These are phyloP conservation scores for Drosophila nigrodunni DNA, from an alignment of 1,140 invertebrate genomes.

Conservation along the genomic window DNA sequence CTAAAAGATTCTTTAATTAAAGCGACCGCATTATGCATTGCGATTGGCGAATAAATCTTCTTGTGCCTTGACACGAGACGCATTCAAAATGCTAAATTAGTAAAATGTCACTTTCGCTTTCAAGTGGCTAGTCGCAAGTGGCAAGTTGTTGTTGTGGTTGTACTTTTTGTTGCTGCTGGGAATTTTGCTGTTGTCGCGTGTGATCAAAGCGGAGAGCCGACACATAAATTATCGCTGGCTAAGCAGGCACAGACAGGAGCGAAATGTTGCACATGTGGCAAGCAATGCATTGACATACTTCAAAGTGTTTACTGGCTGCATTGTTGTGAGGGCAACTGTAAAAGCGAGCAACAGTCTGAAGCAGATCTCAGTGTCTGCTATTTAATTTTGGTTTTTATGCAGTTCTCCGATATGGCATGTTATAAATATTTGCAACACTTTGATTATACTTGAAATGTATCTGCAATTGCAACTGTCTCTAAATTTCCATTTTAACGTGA, in stretches of 20 bases:
- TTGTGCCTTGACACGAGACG: slow-evolving; percentile 54
- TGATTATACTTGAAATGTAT: slow-evolving; percentile 34
- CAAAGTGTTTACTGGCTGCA: slow-evolving; percentile 63
- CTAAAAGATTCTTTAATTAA: slow-evolving; percentile 65
- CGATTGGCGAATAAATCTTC: slow-evolving; percentile 72
- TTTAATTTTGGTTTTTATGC: slow-evolving; percentile 40
- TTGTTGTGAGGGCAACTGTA: slow-evolving; percentile 31
- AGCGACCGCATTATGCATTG: slow-evolving; percentile 40
- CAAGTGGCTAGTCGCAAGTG: slow-evolving; percentile 48
- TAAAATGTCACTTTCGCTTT: slow-evolving; percentile 83
- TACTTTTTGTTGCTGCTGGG: slow-evolving; percentile 3
- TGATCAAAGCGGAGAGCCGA: slow-evolving; percentile 66
- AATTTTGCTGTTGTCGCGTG: slow-evolving; percentile 40
- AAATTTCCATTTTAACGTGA: neutral
- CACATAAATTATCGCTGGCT: slow-evolving; percentile 79
- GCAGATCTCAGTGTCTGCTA: slow-evolving; percentile 12
- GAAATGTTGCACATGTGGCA: slow-evolving; percentile 77
- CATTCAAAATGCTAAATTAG: slow-evolving; percentile 83
- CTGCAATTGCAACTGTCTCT: slow-evolving; percentile 17
- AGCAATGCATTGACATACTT: slow-evolving; percentile 78
- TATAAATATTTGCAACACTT: slow-evolving; percentile 47
- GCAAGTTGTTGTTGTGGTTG: neutral
- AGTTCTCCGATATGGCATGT: slow-evolving; percentile 43
- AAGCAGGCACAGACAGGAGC: slow-evolving; percentile 66
- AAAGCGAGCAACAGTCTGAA: neutral